Evolutionary conservation across 2,888 invertebrate species (phyloP).

Genomic region (Tachina grossa): DNA sequence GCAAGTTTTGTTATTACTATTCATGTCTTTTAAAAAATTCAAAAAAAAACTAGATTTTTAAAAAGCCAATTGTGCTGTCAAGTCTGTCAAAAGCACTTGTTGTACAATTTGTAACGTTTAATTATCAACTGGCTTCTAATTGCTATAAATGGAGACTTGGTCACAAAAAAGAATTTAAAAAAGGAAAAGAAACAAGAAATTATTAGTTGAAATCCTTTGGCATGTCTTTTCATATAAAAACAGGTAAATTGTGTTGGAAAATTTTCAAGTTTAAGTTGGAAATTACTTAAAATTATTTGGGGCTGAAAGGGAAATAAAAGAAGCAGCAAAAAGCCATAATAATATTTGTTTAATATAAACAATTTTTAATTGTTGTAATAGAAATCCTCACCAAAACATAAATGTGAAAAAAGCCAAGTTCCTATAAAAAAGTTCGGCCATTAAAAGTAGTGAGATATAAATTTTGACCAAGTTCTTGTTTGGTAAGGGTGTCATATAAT

Average conservation of each 20-base stretch:
- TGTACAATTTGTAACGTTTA: conserved; percentile 60
- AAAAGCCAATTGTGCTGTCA: conserved; percentile 58
- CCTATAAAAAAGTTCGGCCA: no score
- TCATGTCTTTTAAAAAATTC: conserved; percentile 1
- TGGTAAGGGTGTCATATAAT: no score
- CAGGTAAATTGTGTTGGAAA: conserved; percentile 4
- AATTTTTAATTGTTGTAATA: no score
- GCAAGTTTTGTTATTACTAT: not conserved
- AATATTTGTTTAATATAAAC: not conserved
- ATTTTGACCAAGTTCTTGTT: no score
- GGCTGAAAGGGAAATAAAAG: not conserved
- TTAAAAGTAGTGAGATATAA: no score
- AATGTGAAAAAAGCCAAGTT: no score
- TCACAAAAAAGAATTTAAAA: conserved; percentile 9
- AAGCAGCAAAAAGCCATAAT: not conserved
- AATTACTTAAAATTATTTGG: not conserved
- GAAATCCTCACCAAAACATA: no score
- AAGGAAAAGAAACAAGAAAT: not conserved
- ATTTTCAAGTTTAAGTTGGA: no score
- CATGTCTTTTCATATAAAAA: not conserved
- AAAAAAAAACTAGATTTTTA: conserved; percentile 2
- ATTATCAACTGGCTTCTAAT: conserved; percentile 64
- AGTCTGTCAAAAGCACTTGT: conserved; percentile 62
- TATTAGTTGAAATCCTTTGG: not conserved
- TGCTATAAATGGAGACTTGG: conserved; percentile 55